phyloP scores from a whole-genome alignment of 2,797 vertebrate species.

The Schizopygopsis malacanthus region DNA sequence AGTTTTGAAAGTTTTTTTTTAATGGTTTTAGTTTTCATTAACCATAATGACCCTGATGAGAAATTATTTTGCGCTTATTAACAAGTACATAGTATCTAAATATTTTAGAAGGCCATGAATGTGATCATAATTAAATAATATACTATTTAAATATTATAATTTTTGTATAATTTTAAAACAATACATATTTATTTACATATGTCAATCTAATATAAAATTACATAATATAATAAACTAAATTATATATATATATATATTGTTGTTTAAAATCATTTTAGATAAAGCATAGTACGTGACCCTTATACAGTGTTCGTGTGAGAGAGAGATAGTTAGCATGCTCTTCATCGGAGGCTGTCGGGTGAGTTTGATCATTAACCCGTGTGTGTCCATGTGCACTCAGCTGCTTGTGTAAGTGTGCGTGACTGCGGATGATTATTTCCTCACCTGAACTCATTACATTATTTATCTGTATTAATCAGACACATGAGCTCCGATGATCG shows the following conservation, averaged over 20 bases:
- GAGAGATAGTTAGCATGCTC: neutral
- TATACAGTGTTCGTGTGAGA: neutral
- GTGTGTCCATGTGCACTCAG: neutral
- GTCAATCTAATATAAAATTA: neutral
- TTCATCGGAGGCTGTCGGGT: neutral
- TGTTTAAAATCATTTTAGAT: neutral
- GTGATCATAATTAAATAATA: neutral
- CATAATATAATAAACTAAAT: too few relatives aligned
- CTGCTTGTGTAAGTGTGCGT: slow-evolving; percentile 13
- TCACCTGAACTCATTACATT: neutral
- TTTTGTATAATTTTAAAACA: too few relatives aligned
- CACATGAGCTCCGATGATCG: neutral
- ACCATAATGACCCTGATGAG: neutral
- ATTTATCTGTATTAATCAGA: neutral
- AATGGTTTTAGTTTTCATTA: neutral
- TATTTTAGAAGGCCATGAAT: neutral
- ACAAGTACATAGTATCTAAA: neutral
- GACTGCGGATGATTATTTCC: neutral
- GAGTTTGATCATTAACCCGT: slow-evolving; percentile 4
- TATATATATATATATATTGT: too few relatives aligned
- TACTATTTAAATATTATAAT: neutral
- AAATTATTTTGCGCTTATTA: neutral
- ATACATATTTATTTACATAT: neutral
- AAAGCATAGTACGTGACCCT: neutral
- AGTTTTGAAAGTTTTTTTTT: neutral